Evolutionary conservation across 2,797 vertebrate species (phyloP).

Genomic region (Cyclopterus lumpus): DNA sequence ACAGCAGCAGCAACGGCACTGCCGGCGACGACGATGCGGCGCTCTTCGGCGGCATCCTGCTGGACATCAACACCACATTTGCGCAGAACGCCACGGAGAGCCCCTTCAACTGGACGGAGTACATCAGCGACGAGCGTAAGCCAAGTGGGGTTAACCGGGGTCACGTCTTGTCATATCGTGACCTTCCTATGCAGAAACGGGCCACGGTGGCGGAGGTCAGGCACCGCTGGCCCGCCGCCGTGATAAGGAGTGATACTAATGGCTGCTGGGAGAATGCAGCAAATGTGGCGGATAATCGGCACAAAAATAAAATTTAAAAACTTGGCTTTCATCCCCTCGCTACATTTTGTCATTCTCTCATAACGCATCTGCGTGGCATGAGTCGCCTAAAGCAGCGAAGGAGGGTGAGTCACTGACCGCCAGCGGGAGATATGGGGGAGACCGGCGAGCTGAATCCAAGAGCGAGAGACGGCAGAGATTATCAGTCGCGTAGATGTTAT

Average conservation of each 20-base stretch:
- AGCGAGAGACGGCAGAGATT: not conserved
- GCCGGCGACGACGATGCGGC: conserved; percentile 70
- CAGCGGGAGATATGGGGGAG: conserved; percentile 40
- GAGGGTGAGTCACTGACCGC: conserved; percentile 65
- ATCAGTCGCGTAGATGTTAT: not conserved
- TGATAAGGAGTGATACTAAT: conserved; percentile 68
- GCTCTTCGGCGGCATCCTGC: conserved; percentile 48
- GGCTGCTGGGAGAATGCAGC: conserved; percentile 58
- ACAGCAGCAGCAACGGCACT: conserved; percentile 75
- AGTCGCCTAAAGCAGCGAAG: conserved; percentile 45
- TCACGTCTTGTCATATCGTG: not conserved
- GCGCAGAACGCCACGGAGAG: conserved; percentile 17
- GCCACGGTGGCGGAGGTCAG: conserved; percentile 26
- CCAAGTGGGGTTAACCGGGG: not conserved
- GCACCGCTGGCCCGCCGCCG: not conserved
- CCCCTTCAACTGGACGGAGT: conserved; percentile 86
- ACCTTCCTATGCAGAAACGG: conserved; percentile 39
- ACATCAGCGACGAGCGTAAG: conserved; percentile 91
- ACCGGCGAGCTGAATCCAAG: conserved; percentile 49
- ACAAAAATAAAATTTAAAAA: conserved; percentile 43
- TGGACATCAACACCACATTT: conserved; percentile 28
- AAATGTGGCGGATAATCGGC: conserved; percentile 69
- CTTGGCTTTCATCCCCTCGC: conserved; percentile 14
- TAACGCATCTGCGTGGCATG: conserved; percentile 66
- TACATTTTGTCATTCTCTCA: conserved; percentile 48